Conservation (phyloP, 2,113 vertebrate species). For the Rhea americana region DNA sequence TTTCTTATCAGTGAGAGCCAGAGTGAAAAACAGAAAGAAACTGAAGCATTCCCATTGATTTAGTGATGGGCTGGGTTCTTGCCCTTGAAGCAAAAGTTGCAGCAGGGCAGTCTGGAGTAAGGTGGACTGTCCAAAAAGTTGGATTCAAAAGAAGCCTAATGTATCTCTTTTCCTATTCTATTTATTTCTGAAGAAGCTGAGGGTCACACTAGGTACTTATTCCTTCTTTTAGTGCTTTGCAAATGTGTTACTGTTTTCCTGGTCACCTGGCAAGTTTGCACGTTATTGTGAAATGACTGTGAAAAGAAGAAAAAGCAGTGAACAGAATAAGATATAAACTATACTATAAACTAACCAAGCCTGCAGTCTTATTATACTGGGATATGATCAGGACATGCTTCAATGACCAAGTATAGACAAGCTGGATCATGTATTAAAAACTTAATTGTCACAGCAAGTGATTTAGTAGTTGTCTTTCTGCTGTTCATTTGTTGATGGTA, state of each 20-base stretch:
- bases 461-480: slow-evolving; percentile 4
- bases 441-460: not conserved
- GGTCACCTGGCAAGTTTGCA: not conserved
- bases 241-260: not conserved
- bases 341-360: not conserved
- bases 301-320: not conserved
- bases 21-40: not conserved
- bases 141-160: not conserved
- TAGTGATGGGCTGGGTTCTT: not conserved
- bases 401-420: not conserved
- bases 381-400: not conserved
- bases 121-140: not conserved
- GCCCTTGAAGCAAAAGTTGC: not conserved
- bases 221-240: not conserved
- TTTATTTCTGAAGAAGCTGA: not conserved
- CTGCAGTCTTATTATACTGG: not conserved
- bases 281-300: not conserved
- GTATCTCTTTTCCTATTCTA: not conserved
- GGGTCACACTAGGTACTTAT: not conserved
- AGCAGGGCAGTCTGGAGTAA: not conserved
- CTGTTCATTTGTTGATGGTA: not conserved
- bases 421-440: not conserved
- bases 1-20: not conserved
- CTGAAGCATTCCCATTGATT: not conserved
- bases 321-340: not conserved